A percentile compares a stretch with the other conserved stretches of the same genome.
Conservation (phyloP, 2,797 vertebrate genomes). For the Galaxias olidus region DNA sequence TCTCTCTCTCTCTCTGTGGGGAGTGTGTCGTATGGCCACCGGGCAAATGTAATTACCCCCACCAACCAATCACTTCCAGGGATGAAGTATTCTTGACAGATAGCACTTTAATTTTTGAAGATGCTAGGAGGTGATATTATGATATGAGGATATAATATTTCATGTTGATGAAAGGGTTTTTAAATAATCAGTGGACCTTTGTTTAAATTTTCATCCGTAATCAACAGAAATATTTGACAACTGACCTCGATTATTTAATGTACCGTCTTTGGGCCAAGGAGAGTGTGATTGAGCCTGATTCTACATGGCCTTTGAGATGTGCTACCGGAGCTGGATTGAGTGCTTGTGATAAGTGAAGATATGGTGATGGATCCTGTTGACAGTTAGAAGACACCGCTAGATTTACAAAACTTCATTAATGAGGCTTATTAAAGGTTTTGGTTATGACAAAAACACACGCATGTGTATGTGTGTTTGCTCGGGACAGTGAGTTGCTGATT, state of each 20-base stretch:
- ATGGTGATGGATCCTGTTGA: constrained; percentile 27
- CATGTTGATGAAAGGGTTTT: no score
- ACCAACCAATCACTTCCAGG: constrained; percentile 19
- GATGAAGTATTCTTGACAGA: constrained; percentile 10
- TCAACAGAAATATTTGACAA: no score
- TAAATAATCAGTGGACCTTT: no score
- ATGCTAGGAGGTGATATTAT: no score
- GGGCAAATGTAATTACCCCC: constrained; percentile 42
- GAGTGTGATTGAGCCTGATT: no score
- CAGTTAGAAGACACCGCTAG: constrained; percentile 13
- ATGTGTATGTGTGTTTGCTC: constrained; percentile 42
- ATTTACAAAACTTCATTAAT: constrained; percentile 61
- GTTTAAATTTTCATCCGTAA: no score
- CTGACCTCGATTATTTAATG: no score
- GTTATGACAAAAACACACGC: constrained; percentile 53
- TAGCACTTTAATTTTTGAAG: neutral
- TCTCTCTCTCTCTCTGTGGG: constrained; percentile 20
- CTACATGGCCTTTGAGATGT: neutral
- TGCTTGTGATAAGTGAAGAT: neutral
- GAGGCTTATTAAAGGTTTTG: constrained; percentile 17
- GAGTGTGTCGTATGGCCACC: constrained; percentile 50
- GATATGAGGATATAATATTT: no score
- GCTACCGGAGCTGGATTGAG: neutral
- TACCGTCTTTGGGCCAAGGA: no score
- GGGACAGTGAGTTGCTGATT: neutral